These are phyloP conservation scores for Platycheirus rosarum DNA, from an alignment of 2,888 invertebrate species.

Conservation along the genomic window DNA sequence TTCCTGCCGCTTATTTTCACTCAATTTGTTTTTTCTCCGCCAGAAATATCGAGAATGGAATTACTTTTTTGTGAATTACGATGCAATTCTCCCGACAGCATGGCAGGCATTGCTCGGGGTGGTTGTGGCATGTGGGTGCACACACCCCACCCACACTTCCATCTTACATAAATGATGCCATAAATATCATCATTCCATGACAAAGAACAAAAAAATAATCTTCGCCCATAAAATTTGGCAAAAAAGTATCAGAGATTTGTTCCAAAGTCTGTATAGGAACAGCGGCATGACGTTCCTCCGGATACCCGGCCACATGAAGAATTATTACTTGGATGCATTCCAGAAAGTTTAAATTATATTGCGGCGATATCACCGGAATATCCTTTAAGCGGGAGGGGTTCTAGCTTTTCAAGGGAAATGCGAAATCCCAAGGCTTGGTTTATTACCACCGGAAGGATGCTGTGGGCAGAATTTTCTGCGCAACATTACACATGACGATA, in stretches of 20 bases:
- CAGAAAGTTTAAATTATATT: conserved; percentile 74
- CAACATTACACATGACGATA: conserved; percentile 59
- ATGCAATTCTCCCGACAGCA: conserved; percentile 50
- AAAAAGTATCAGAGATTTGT: conserved; percentile 70
- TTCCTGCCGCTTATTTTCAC: conserved; percentile 54
- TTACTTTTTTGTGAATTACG: conserved; percentile 71
- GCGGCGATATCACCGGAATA: conserved; percentile 60
- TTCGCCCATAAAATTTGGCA: conserved; percentile 67
- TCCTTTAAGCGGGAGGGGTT: conserved; percentile 42
- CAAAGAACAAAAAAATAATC: conserved; percentile 68
- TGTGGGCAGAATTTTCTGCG: conserved; percentile 48
- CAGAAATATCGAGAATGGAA: conserved; percentile 64
- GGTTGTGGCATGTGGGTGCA: background rate
- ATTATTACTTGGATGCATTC: conserved; percentile 74
- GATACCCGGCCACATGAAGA: conserved; percentile 55
- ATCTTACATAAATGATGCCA: conserved; percentile 56
- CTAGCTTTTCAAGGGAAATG: conserved; percentile 11
- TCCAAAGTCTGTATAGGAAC: conserved; percentile 48
- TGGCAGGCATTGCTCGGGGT: background rate
- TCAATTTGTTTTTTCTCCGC: conserved; percentile 64
- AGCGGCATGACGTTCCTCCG: background rate
- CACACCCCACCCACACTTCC: conserved; percentile 36
- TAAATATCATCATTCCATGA: conserved; percentile 62
- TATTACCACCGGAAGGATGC: conserved; percentile 16
- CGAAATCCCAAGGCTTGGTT: background rate